These are phyloP conservation scores for Papilio xuthus DNA, from an alignment of 1,140 invertebrate genomes.

Conservation along the genomic window DNA sequence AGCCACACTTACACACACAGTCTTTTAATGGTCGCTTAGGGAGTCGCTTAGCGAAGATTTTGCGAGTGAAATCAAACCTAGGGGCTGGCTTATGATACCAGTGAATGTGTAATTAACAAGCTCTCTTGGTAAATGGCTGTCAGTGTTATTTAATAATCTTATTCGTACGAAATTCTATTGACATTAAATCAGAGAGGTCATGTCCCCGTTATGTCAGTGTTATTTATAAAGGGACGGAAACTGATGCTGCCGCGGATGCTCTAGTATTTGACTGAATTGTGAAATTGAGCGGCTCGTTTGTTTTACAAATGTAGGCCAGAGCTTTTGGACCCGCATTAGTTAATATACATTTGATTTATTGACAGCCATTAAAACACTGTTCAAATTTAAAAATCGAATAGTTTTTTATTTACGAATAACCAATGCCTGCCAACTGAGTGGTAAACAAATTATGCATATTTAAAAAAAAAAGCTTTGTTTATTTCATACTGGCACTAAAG, in stretches of 20 bases:
- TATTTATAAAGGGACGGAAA: slow-evolving; percentile 19
- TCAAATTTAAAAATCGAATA: background rate
- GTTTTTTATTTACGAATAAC: background rate
- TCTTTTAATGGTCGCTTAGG: too few relatives aligned
- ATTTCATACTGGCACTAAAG: too few relatives aligned
- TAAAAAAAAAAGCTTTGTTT: too few relatives aligned
- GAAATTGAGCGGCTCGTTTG: slow-evolving; percentile 3
- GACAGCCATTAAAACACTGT: background rate
- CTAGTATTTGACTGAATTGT: slow-evolving; percentile 21
- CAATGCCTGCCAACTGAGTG: background rate
- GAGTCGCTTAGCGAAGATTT: too few relatives aligned
- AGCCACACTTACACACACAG: too few relatives aligned
- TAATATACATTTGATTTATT: slow-evolving; percentile 7
- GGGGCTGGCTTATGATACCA: background rate
- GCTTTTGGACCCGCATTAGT: slow-evolving; percentile 12
- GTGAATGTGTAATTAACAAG: background rate
- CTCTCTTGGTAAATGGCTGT: background rate
- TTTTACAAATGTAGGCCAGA: slow-evolving; percentile 3
- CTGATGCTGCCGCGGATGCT: slow-evolving; percentile 8
- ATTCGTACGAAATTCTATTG: background rate
- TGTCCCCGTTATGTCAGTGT: slow-evolving; percentile 10
- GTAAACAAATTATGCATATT: background rate
- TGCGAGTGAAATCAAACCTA: background rate
- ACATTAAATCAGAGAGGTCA: background rate
- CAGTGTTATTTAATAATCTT: background rate